Percentiles rank a stretch among this genome's conserved stretches.
These are phyloP conservation scores for Heliconius congener DNA, from an alignment of 1,140 invertebrate genomes.

Conservation along the genomic window DNA sequence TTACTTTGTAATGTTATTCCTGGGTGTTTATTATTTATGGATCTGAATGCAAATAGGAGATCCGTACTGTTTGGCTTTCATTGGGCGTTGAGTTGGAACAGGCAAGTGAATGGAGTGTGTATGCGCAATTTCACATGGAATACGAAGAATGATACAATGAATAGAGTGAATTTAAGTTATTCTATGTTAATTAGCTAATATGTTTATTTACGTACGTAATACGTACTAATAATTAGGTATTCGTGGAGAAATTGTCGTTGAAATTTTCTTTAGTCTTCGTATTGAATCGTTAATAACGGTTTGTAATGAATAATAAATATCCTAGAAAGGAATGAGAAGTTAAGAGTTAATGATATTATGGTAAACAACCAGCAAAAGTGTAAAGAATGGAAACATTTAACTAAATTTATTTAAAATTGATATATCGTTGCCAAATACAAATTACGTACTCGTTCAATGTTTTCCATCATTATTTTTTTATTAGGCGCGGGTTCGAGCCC, in stretches of 20 bases:
- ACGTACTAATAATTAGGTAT: not conserved
- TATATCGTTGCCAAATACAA: too few species aligned
- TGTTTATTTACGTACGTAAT: not conserved
- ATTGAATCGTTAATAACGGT: not conserved
- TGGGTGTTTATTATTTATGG: constrained; percentile 39
- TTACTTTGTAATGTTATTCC: constrained; percentile 23
- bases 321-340: not conserved
- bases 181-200: not conserved
- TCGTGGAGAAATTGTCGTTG: not conserved
- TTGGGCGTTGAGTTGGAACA: constrained; percentile 21
- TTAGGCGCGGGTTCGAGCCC: too few species aligned
- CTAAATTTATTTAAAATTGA: too few species aligned
- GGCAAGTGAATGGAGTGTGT: not conserved
- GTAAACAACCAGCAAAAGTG: too few species aligned
- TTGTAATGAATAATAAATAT: not conserved
- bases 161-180: not conserved
- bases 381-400: too few species aligned
- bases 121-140: not conserved
- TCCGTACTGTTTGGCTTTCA: constrained; percentile 23
- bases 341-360: too few species aligned
- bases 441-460: too few species aligned
- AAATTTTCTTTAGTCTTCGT: not conserved
- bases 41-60: constrained; percentile 38
- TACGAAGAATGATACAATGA: constrained; percentile 1
- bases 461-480: too few species aligned